Conservation (phyloP, 2,797 vertebrate genomes). For the Gobio occitaniae region DNA sequence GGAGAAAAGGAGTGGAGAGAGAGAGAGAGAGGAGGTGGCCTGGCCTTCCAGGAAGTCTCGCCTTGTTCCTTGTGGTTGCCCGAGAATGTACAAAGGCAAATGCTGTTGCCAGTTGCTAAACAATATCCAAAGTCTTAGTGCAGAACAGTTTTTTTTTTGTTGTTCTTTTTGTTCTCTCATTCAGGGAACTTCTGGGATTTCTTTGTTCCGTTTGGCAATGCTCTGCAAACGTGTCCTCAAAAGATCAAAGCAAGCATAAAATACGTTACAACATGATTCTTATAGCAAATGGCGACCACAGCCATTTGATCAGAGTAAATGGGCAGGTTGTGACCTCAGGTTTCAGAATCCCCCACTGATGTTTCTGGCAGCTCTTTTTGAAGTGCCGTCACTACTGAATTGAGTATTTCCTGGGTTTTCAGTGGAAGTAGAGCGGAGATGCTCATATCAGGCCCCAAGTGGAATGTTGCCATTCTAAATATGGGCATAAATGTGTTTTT, state of each 20-base stretch:
- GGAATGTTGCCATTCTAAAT: conserved; percentile 53
- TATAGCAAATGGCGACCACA: not conserved
- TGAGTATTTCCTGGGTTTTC: conserved; percentile 12
- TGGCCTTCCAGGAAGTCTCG: conserved; percentile 55
- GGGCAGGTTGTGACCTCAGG: conserved; percentile 2
- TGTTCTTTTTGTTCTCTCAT: not conserved
- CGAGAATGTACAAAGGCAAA: conserved; percentile 23
- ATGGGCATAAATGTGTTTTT: conserved; percentile 48
- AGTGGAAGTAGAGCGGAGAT: not conserved
- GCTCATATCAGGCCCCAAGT: conserved; percentile 40
- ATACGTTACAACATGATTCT: conserved; percentile 1
- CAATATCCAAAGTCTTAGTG: conserved; percentile 12
- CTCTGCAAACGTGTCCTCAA: not conserved
- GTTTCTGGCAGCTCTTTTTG: not conserved
- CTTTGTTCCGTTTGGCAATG: not conserved
- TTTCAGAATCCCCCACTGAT: not conserved
- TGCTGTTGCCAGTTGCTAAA: conserved; percentile 27
- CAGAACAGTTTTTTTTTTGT: not conserved
- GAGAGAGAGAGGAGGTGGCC: not conserved
- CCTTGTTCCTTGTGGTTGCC: conserved; percentile 32
- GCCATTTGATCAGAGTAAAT: not conserved
- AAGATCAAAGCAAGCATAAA: conserved; percentile 13
- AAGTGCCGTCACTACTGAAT: not conserved
- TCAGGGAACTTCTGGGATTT: conserved; percentile 4
- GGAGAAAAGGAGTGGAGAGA: conserved; percentile 18